Evolutionary conservation across 2,888 invertebrate genomes (phyloP).

Genomic region (Pandemis cinnamomeana): DNA sequence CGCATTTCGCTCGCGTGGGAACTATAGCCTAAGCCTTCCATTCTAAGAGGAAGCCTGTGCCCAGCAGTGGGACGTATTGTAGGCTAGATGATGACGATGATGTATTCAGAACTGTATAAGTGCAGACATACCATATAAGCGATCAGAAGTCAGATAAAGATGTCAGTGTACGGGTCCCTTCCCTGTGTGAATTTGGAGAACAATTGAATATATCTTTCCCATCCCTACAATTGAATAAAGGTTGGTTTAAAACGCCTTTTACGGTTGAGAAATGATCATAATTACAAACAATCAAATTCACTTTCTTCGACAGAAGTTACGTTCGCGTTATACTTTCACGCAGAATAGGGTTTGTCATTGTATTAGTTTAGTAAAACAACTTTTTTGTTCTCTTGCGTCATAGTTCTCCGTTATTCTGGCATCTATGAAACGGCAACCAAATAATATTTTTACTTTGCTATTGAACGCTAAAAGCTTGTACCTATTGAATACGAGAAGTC

Average conservation of each 20-base stretch:
- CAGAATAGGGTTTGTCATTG: conserved; percentile 14
- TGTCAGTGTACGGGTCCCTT: neutral
- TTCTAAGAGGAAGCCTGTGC: too few species aligned
- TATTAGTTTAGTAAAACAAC: neutral
- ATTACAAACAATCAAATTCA: conserved; percentile 31
- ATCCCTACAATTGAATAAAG: conserved; percentile 16
- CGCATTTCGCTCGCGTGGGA: too few species aligned
- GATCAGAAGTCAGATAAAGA: neutral
- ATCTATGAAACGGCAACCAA: conserved; percentile 1
- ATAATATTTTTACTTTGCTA: neutral
- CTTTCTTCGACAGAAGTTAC: conserved; percentile 24
- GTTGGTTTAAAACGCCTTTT: conserved; percentile 19
- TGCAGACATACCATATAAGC: neutral
- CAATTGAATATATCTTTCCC: neutral
- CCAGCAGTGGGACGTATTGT: too few species aligned
- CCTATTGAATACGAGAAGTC: too few species aligned
- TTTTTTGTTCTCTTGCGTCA: neutral
- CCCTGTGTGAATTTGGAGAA: neutral
- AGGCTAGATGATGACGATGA: neutral
- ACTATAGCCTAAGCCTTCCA: too few species aligned
- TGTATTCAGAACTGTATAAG: neutral
- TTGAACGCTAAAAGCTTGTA: too few species aligned
- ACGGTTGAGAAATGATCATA: conserved; percentile 28
- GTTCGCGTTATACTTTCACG: conserved; percentile 31
- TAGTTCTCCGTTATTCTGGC: neutral